Evolutionary conservation across 2,888 invertebrate genomes (phyloP).

Genomic region (Hypercompe scribonia): DNA sequence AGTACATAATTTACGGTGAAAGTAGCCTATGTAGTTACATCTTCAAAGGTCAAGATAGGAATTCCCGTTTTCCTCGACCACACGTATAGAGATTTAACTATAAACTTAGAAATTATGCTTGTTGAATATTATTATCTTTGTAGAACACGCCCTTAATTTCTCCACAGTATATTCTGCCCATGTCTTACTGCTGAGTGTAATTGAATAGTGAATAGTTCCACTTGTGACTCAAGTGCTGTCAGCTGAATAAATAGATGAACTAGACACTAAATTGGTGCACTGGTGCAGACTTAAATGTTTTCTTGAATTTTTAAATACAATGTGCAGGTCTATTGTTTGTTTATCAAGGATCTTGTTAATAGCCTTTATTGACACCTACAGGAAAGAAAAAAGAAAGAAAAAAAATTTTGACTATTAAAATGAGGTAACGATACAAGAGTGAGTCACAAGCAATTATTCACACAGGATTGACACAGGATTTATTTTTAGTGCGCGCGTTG

Average conservation of each 20-base stretch:
- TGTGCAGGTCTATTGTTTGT: neutral
- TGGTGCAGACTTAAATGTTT: neutral
- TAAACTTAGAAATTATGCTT: constrained; percentile 44
- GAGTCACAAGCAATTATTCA: too few relatives aligned
- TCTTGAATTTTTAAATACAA: neutral
- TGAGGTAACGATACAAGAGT: too few relatives aligned
- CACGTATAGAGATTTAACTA: constrained; percentile 35
- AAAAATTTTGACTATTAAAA: too few relatives aligned
- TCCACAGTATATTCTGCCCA: constrained; percentile 44
- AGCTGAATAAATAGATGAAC: constrained; percentile 39
- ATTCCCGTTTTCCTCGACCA: constrained; percentile 15
- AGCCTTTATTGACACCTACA: neutral
- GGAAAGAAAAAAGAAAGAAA: too few relatives aligned
- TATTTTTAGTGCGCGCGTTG: too few relatives aligned
- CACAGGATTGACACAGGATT: too few relatives aligned
- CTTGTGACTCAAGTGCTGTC: constrained; percentile 59
- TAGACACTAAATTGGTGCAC: constrained; percentile 38
- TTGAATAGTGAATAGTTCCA: constrained; percentile 61
- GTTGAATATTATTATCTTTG: constrained; percentile 54
- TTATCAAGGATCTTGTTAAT: neutral
- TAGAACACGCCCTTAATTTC: constrained; percentile 55
- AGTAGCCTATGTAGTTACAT: constrained; percentile 4
- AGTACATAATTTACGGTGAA: constrained; percentile 2
- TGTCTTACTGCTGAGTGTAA: constrained; percentile 58
- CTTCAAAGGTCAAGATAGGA: constrained; percentile 16